Conservation (phyloP, 2,797 vertebrate genomes). For the Uromys caudimaculatus region DNA sequence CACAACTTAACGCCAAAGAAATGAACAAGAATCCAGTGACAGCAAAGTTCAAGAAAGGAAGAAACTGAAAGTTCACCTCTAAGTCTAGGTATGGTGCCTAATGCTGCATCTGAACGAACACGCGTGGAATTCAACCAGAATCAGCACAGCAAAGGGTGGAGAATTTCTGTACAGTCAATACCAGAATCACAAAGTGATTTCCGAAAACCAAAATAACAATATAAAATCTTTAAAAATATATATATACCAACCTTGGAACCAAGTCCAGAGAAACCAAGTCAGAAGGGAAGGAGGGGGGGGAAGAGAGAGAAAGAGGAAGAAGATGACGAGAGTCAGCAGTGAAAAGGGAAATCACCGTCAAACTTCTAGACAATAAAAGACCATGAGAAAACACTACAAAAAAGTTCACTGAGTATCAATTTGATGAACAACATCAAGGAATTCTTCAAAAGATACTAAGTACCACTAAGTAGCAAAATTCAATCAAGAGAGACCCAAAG, state of each 20-base stretch:
- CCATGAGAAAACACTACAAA: neutral
- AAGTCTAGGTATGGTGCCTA: neutral
- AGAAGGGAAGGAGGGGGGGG: neutral
- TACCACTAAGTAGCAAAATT: neutral
- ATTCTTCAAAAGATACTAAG: neutral
- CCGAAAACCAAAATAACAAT: neutral
- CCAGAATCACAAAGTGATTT: neutral
- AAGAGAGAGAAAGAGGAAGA: too few species aligned
- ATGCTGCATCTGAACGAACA: neutral
- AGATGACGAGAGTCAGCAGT: too few species aligned
- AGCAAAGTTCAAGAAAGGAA: neutral
- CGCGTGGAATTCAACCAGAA: neutral
- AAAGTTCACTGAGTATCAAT: neutral
- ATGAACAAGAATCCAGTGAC: neutral
- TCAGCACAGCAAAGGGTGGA: neutral
- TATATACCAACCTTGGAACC: neutral
- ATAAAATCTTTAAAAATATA: constrained; percentile 36
- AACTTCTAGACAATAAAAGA: neutral
- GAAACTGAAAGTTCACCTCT: neutral
- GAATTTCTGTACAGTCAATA: neutral
- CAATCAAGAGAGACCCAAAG: neutral
- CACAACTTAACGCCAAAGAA: neutral
- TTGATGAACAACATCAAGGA: neutral
- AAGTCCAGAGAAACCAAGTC: constrained; percentile 6
- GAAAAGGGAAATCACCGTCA: neutral